These are phyloP conservation scores for Coryphaenoides rupestris DNA, from an alignment of 2,113 vertebrate genomes.

Conservation along the genomic window DNA sequence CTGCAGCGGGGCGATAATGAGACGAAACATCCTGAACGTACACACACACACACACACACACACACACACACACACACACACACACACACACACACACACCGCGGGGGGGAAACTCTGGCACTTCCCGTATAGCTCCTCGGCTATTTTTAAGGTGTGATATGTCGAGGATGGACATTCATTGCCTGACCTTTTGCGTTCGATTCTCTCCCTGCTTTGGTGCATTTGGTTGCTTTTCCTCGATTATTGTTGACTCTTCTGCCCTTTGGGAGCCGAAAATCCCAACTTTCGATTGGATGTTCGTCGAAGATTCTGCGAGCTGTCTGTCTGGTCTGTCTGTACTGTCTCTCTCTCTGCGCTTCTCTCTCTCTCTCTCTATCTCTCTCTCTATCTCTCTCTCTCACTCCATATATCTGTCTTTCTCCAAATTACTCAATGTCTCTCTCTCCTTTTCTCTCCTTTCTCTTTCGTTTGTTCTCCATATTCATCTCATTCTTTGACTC, in stretches of 20 bases:
- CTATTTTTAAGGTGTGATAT: no score
- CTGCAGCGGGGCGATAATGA: no score
- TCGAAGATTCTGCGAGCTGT: not conserved
- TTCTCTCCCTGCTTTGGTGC: not conserved
- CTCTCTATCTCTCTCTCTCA: slow-evolving; percentile 10
- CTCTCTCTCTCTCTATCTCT: not conserved
- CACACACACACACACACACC: no score
- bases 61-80: no score
- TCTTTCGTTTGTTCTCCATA: slow-evolving; percentile 2
- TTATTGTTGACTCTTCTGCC: not conserved
- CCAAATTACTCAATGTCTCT: not conserved
- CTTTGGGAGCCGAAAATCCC: not conserved
- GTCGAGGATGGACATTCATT: not conserved
- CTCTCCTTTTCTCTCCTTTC: not conserved
- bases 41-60: no score
- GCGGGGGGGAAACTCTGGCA: no score
- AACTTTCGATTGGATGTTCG: not conserved
- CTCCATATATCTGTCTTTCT: no score
- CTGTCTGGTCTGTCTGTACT: slow-evolving; percentile 11
- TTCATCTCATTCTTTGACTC: not conserved
- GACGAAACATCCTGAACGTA: no score
- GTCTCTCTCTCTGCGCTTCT: slow-evolving; percentile 1
- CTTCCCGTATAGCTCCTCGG: no score
- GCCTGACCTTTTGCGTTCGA: not conserved
- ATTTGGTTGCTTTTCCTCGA: not conserved